A percentile compares a stretch with the other conserved stretches of the same genome.
Conservation (phyloP, 2,113 vertebrate species). For the Pelmatolapia mariae region DNA sequence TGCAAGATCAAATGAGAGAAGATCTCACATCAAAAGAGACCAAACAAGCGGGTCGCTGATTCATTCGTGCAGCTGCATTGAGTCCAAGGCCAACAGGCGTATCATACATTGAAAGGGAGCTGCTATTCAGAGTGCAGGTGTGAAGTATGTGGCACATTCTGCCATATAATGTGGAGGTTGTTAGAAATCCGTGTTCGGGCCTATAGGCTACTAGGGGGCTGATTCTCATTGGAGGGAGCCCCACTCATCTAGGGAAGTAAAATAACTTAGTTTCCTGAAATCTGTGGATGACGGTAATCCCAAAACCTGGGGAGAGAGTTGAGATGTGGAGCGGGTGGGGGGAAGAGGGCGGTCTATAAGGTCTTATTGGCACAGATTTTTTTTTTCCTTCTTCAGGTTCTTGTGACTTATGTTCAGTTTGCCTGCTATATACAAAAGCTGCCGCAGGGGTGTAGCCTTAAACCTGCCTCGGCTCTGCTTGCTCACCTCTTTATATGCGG, state of each 20-base stretch:
- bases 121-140: conserved; percentile 99
- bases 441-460: conserved; percentile 27
- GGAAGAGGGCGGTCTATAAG: background rate
- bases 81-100: conserved; percentile 96
- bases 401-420: conserved; percentile 24
- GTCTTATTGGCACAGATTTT: conserved; percentile 15
- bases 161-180: conserved; percentile 94
- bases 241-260: conserved; percentile 87
- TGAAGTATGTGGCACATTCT: conserved; percentile 89
- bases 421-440: conserved; percentile 28
- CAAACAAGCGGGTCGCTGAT: conserved; percentile 85
- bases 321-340: background rate
- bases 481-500: conserved; percentile 11
- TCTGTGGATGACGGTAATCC: conserved; percentile 71
- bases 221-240: conserved; percentile 83
- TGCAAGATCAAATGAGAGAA: conserved; percentile 84
- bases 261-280: conserved; percentile 81
- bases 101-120: conserved; percentile 88
- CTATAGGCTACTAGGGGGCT: conserved; percentile 75
- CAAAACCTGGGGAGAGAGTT: background rate
- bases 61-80: conserved; percentile 91
- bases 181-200: conserved; percentile 92
- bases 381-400: background rate
- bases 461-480: conserved; percentile 21
- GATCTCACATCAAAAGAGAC: conserved; percentile 87